phyloP scores from a whole-genome alignment of 2,888 invertebrate species.

The Nemurella pictetii region DNA sequence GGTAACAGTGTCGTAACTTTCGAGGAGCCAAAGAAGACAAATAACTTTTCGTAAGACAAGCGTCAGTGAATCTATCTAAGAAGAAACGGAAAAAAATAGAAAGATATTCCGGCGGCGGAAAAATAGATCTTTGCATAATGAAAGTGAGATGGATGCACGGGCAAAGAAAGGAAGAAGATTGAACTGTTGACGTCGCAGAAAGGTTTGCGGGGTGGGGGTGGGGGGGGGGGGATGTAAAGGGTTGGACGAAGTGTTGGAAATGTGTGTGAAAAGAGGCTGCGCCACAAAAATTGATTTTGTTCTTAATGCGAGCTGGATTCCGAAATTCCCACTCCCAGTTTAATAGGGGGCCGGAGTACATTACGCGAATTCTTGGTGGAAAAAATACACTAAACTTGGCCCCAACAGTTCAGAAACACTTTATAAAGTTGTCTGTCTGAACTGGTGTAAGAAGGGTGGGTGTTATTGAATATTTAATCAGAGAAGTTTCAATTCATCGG shows the following conservation, averaged over 20 bases:
- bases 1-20: background rate
- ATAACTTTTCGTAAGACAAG: background rate
- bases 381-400: background rate
- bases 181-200: background rate
- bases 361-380: too few relatives aligned
- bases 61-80: background rate
- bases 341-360: background rate
- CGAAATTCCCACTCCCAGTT: background rate
- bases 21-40: background rate
- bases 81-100: background rate
- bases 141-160: background rate
- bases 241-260: background rate
- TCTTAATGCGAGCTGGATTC: background rate
- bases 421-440: background rate
- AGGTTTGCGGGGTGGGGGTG: background rate
- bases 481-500: background rate
- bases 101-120: background rate
- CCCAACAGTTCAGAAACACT: background rate
- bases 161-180: background rate
- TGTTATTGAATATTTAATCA: background rate
- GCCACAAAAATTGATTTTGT: background rate
- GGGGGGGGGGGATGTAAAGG: background rate
- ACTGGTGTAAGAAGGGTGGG: background rate
- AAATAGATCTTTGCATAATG: background rate
- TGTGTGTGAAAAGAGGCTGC: background rate